Evolutionary conservation across 2,113 vertebrate genomes (phyloP).

Genomic region (Gavia stellata): DNA sequence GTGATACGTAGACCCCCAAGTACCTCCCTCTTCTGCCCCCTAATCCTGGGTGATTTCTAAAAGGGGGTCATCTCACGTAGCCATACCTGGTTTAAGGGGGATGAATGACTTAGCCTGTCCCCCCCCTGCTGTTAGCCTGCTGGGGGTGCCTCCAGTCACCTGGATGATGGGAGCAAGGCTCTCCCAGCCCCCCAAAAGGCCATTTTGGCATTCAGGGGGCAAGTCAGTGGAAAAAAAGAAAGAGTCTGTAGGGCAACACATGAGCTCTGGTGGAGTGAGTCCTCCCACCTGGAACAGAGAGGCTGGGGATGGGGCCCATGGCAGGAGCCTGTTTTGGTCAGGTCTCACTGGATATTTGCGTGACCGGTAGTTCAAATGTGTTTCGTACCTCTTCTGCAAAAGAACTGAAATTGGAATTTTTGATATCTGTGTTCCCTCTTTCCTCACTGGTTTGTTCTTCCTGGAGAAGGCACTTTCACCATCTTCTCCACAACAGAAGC

Average conservation of each 20-base stretch:
- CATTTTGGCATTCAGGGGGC: background rate
- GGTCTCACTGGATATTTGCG: background rate
- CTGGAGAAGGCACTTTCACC: background rate
- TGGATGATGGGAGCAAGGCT: background rate
- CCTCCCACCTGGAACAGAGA: background rate
- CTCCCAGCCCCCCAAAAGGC: rapidly evolving
- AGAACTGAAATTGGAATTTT: background rate
- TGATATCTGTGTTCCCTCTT: background rate
- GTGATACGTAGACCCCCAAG: background rate
- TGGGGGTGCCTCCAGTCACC: background rate
- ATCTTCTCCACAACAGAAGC: background rate
- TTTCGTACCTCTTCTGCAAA: background rate
- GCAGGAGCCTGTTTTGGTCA: background rate
- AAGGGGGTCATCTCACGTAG: background rate
- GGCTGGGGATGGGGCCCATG: background rate
- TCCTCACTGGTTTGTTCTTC: background rate
- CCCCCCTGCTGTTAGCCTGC: background rate
- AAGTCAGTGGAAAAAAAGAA: background rate
- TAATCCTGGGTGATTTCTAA: background rate
- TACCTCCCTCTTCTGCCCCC: no score
- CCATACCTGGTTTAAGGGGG: background rate
- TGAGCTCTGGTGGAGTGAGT: background rate
- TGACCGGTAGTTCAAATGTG: no score
- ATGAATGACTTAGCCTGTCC: background rate
- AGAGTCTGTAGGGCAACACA: background rate